Percentiles rank a stretch among this genome's conserved stretches.
These are phyloP conservation scores for Sebastes elongatus DNA, from an alignment of 2,797 vertebrate genomes.

Conservation along the genomic window DNA sequence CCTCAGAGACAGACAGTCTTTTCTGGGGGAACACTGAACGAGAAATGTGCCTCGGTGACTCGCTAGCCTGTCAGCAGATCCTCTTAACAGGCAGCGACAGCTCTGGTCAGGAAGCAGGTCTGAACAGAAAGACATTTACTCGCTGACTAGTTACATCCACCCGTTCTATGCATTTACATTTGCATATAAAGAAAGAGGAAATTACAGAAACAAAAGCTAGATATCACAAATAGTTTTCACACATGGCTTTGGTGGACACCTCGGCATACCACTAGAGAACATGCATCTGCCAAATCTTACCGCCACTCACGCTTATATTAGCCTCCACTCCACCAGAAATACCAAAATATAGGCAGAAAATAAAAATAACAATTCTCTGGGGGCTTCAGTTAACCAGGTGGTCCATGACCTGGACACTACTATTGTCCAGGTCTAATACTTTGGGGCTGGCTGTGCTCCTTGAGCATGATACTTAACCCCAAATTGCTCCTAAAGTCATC, in stretches of 20 bases:
- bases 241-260: not conserved
- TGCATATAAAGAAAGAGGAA: not conserved
- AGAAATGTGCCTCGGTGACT: not conserved
- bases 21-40: constrained; percentile 5
- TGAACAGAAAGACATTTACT: not conserved
- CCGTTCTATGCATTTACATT: not conserved
- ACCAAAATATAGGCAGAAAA: not conserved
- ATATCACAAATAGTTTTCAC: not conserved
- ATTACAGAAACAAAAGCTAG: too few relatives aligned
- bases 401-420: not conserved
- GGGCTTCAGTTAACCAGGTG: too few relatives aligned
- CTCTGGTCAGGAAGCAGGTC: not conserved
- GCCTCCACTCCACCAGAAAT: not conserved
- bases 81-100: not conserved
- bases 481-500: too few relatives aligned
- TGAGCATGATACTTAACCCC: not conserved
- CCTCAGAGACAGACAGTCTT: not conserved
- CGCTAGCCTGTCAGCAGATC: not conserved
- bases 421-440: not conserved
- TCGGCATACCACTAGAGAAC: not conserved
- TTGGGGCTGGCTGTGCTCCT: not conserved
- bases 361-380: too few relatives aligned
- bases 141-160: not conserved
- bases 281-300: not conserved
- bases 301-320: not conserved